Percentiles rank a stretch among this genome's conserved stretches.
Conservation (phyloP, 2,113 vertebrate genomes). For the Chauna torquata region DNA sequence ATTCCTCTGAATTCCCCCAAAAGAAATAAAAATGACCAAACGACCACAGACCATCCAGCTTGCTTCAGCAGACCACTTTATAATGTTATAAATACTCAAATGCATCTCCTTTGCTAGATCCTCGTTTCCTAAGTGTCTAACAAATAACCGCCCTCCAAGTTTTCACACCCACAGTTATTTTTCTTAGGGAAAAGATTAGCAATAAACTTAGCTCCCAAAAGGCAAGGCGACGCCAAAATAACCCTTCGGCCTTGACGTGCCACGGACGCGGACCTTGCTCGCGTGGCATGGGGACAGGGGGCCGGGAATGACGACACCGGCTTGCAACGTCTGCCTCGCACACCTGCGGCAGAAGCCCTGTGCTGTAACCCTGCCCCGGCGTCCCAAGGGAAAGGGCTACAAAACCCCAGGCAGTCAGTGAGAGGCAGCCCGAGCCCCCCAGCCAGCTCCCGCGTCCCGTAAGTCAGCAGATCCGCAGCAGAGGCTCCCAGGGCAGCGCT, state of each 20-base stretch:
- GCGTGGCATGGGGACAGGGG: rapidly evolving
- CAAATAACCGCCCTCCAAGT: background rate
- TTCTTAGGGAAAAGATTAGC: background rate
- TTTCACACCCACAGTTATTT: background rate
- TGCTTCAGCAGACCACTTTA: background rate
- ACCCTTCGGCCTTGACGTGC: background rate
- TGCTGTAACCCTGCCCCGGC: background rate
- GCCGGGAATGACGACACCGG: background rate
- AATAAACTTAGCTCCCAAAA: constrained; percentile 6
- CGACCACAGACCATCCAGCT: background rate
- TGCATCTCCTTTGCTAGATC: background rate
- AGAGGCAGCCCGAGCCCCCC: background rate
- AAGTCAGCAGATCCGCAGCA: background rate
- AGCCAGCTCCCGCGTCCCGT: background rate
- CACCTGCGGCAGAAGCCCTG: background rate
- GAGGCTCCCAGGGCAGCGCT: background rate
- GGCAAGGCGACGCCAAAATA: background rate
- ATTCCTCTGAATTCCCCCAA: background rate
- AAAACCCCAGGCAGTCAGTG: background rate
- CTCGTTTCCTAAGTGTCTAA: background rate
- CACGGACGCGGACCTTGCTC: rapidly evolving
- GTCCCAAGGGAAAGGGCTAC: background rate
- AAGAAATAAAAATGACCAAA: background rate
- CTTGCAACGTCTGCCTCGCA: background rate
- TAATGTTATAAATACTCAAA: background rate